Evolutionary conservation across 2,113 vertebrate species (phyloP).

Genomic region (Plectropomus leopardus): DNA sequence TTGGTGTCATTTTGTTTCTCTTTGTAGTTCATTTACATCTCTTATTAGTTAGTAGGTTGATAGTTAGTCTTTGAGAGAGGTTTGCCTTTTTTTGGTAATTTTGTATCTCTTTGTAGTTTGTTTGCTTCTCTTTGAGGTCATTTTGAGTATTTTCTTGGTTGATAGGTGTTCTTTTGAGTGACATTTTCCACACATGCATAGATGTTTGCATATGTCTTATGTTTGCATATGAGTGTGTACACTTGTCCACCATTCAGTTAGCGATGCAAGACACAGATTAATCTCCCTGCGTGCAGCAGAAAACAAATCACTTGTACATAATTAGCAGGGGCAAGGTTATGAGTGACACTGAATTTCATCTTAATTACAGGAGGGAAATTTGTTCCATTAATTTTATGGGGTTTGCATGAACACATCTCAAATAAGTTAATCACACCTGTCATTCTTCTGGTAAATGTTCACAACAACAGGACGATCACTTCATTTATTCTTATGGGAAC

Average conservation of each 20-base stretch:
- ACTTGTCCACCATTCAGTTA: slow-evolving; percentile 34
- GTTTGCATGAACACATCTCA: slow-evolving; percentile 92
- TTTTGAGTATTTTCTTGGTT: too few species aligned
- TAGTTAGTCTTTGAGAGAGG: too few species aligned
- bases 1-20: too few species aligned
- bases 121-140: too few species aligned
- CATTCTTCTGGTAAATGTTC: slow-evolving; percentile 73
- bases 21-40: too few species aligned
- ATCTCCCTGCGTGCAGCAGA: slow-evolving; percentile 92
- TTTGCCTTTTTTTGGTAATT: too few species aligned
- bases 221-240: neutral
- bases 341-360: slow-evolving; percentile 97
- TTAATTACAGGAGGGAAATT: slow-evolving; percentile 96
- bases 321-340: slow-evolving; percentile 96
- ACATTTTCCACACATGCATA: neutral
- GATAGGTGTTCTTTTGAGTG: too few species aligned
- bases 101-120: too few species aligned
- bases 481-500: slow-evolving; percentile 28
- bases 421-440: slow-evolving; percentile 95
- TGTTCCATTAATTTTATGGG: slow-evolving; percentile 98
- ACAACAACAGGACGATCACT: slow-evolving; percentile 25
- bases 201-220: slow-evolving; percentile 1
- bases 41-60: too few species aligned
- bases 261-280: slow-evolving; percentile 89
- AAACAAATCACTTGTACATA: slow-evolving; percentile 97